A percentile compares a stretch with the other conserved stretches of the same genome.
These are phyloP conservation scores for Epinotia demarniana DNA, from an alignment of 2,888 invertebrate species.

Conservation along the genomic window DNA sequence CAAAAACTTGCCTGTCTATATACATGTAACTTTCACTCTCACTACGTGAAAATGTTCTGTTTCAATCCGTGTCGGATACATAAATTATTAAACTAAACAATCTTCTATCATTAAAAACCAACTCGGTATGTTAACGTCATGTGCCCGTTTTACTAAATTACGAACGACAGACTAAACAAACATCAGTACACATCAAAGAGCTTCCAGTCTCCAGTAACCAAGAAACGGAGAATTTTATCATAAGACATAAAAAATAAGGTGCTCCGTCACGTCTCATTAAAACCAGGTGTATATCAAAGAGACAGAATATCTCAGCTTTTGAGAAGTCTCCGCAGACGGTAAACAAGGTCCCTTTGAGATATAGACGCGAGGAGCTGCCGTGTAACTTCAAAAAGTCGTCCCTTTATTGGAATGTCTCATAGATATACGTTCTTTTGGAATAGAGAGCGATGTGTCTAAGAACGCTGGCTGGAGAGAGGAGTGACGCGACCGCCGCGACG, in stretches of 20 bases:
- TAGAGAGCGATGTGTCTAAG: neutral
- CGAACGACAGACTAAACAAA: neutral
- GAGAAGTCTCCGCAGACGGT: constrained; percentile 32
- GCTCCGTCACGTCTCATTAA: constrained; percentile 23
- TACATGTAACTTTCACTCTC: too few relatives aligned
- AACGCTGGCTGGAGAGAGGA: neutral
- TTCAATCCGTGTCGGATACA: too few relatives aligned
- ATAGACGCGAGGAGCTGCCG: constrained; percentile 6
- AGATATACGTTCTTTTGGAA: neutral
- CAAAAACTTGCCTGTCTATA: too few relatives aligned
- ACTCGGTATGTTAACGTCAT: constrained; percentile 2
- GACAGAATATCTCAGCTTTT: constrained; percentile 23
- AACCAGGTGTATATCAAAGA: constrained; percentile 28
- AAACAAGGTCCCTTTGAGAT: constrained; percentile 39
- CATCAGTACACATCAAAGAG: constrained; percentile 4
- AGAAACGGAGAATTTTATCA: neutral
- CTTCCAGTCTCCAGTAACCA: constrained; percentile 1
- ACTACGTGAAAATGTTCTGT: too few relatives aligned
- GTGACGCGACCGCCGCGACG: too few relatives aligned
- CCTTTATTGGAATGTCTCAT: neutral
- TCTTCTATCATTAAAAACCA: too few relatives aligned
- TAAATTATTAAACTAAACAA: too few relatives aligned
- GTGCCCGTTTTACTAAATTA: neutral
- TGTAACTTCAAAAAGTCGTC: neutral
- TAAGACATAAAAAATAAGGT: neutral